phyloP scores from a whole-genome alignment of 2,888 invertebrate genomes.

The Plebejus argus region DNA sequence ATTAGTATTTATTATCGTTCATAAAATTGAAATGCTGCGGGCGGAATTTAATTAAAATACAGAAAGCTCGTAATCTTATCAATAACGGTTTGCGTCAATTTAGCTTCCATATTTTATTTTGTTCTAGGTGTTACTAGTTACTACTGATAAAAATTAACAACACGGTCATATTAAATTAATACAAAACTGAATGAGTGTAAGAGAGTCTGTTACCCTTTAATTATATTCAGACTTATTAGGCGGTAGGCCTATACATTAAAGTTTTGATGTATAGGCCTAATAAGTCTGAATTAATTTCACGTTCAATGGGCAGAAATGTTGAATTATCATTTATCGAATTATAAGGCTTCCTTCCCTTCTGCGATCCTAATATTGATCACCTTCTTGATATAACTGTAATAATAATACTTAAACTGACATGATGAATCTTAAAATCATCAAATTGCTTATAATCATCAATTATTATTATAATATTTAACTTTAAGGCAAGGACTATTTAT shows the following conservation, averaged over 20 bases:
- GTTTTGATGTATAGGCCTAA: too few species aligned
- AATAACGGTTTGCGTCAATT: neutral
- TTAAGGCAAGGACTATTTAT: too few species aligned
- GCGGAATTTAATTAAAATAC: slow-evolving; percentile 5
- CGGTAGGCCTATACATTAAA: too few species aligned
- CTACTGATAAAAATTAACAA: neutral
- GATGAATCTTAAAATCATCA: too few species aligned
- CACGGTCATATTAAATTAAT: neutral
- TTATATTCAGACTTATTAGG: too few species aligned
- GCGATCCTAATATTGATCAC: neutral
- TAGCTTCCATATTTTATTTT: neutral
- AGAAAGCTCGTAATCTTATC: neutral
- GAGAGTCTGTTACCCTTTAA: too few species aligned
- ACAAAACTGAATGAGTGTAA: neutral
- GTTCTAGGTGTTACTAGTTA: neutral
- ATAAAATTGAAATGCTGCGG: neutral
- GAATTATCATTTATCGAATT: neutral
- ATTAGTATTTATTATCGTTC: neutral
- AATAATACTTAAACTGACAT: too few species aligned
- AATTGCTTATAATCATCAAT: too few species aligned
- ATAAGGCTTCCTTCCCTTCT: neutral
- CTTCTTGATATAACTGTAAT: neutral
- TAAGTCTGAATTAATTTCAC: neutral
- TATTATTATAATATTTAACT: too few species aligned
- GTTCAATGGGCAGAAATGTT: neutral